Evolutionary conservation across 2,113 vertebrate genomes (phyloP), one percentile per base, ranked within the genome.

Genomic region (Bos indicus): DNA sequence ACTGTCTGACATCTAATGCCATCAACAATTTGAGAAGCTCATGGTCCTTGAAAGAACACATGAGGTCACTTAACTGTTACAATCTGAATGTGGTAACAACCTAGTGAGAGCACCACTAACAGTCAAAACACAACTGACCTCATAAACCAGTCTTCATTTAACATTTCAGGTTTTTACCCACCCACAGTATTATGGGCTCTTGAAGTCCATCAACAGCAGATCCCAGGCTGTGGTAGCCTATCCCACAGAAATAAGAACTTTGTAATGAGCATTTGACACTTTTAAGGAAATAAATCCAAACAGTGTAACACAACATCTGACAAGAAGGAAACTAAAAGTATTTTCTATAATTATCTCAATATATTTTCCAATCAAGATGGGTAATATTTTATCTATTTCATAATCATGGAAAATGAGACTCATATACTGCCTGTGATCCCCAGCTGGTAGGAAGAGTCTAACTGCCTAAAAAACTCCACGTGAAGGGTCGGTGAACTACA

Each of bases 1-100:
- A 95, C 91, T 98, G 98, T 98, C 96, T 98, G 98, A 98, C 98
- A 99, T 98, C 95, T 98, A 98, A 98, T 90, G 94, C 90, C 98
- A 95, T 95, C 94, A 97, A 98, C 97, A 96, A 98, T 96, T 97
- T 93, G 96, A 97, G 81, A 98, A 97, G 93, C 96, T 97, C 96
- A 95, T 89, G 98, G 96, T 97, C 95, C 97, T 98, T 98, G 80
- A 98, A 97, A 98, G 90, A 98, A 97, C 85, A 98, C 40, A 67
- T 46, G 94, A 97, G 97, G 96, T 98, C 97, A 98, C 90, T 97
- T 98, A 98, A 98, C 95, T 96, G 83, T 40, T 91, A 96, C 12
- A 91, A 96, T 84, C 26, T 97, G 82, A 97, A 97, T 74, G 67
- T 14, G 92, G 48, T 84, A 59, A 96, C 67, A 90, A 97, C 96